Percentiles rank a stretch among this genome's conserved stretches.
Conservation (phyloP, 2,113 vertebrate genomes). For the Lipophrys pholis region DNA sequence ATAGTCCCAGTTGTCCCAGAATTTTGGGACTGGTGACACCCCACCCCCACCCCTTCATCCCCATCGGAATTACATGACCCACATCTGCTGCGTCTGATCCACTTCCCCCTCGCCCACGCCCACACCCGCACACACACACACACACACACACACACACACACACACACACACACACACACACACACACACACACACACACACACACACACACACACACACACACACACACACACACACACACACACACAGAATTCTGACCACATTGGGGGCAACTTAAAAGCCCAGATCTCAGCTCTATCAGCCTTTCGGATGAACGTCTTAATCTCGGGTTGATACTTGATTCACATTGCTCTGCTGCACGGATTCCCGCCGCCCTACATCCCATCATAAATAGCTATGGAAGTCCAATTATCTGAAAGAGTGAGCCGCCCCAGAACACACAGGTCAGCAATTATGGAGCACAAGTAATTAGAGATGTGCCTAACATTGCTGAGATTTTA, state of each 20-base stretch:
- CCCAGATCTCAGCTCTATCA: constrained; percentile 32
- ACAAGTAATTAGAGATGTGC: constrained; percentile 71
- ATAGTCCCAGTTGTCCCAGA: background rate
- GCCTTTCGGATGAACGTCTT: constrained; percentile 51
- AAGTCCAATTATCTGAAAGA: constrained; percentile 67
- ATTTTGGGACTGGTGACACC: constrained; percentile 24
- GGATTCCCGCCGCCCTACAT: constrained; percentile 69
- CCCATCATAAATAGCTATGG: constrained; percentile 66
- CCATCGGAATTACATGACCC: constrained; percentile 53
- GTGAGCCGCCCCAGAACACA: constrained; percentile 60
- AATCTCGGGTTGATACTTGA: constrained; percentile 53
- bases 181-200: constrained; percentile 26
- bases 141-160: too few relatives aligned
- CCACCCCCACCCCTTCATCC: constrained; percentile 3
- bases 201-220: too few relatives aligned
- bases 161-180: too few relatives aligned
- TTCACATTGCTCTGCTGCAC: constrained; percentile 33
- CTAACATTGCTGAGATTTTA: constrained; percentile 54
- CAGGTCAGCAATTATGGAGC: constrained; percentile 70
- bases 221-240: too few relatives aligned
- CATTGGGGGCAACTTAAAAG: constrained; percentile 43
- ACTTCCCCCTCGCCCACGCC: constrained; percentile 53
- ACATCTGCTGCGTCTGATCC: constrained; percentile 66
- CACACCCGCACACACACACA: constrained; percentile 8
- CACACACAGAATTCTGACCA: constrained; percentile 42